Base-by-base conservation (phyloP, 2,888 invertebrate genomes). In the Dynastes hyllus region DNA sequence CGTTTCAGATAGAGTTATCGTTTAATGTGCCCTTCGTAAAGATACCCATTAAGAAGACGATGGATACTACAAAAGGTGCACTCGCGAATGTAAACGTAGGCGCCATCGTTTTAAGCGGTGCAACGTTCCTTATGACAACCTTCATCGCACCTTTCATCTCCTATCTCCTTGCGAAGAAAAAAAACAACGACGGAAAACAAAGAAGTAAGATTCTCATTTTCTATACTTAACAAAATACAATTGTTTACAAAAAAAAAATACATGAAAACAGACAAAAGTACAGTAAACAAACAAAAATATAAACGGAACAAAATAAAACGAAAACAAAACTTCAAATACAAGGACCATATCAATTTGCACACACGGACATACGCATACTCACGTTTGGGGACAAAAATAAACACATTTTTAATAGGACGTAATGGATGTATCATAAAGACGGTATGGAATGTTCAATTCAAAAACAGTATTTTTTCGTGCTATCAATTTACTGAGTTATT, bases 21-120 rank as follows among this genome's bases (percentile, higher is more conserved):
- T 92, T 94, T 81, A 90, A 91, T 0, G 91, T 94, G 40, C 94
- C 94, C 0, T 94, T 94, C 82, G 84, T 94, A 29, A 90, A 91
- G n/a, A 92, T 94, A 83, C 94, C 94, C 0, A 88, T 93, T 4
- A 91, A 91, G 82, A 91, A 90, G 81, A 89, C 91, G 0, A 85
- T 90, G 77, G 88, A 91, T 37, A 85, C 88, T 0, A 88, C 90
- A 0, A 85, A 88, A 79, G 88, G 88, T 27, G 91, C 93, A 0
- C 84, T 92, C 6, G 89, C 93, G 8, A 93, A 93, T 83, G 86
- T 94, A 2, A 93, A 94, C 83, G 86, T 92, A 0, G 92, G 91
- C 32, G 91, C 93, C 0, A 80, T 94, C 32, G 89, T 91, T 0
- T 85, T 94, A 5, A 92, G 92, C 0, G 93, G 92, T 0, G 88